These are phyloP conservation scores for Andricus quercusramuli DNA, from an alignment of 2,888 invertebrate species.

Conservation along the genomic window DNA sequence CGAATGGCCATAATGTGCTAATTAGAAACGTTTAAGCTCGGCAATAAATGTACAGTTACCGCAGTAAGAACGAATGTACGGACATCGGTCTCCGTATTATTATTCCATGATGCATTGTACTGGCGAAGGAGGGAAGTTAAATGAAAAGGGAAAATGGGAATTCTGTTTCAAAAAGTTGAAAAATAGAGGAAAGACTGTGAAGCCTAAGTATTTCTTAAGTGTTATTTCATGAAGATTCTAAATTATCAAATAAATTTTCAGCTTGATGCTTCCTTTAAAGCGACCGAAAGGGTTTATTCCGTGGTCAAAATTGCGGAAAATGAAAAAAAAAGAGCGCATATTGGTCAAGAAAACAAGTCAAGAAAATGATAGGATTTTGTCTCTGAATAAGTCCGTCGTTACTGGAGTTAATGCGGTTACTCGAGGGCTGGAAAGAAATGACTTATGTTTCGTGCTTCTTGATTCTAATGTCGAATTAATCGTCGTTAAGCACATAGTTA, in stretches of 20 bases:
- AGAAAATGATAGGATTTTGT: slow-evolving; percentile 10
- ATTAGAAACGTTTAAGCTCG: too few species aligned
- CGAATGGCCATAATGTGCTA: too few species aligned
- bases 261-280: slow-evolving; percentile 64
- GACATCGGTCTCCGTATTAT: too few species aligned
- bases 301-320: slow-evolving; percentile 64
- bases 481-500: slow-evolving; percentile 70
- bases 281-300: slow-evolving; percentile 55
- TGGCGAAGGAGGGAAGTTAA: too few species aligned
- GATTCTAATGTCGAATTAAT: slow-evolving; percentile 69
- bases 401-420: slow-evolving; percentile 73
- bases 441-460: slow-evolving; percentile 67
- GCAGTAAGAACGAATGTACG: too few species aligned
- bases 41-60: too few species aligned
- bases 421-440: slow-evolving; percentile 69
- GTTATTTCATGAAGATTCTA: slow-evolving; percentile 3
- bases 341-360: slow-evolving; percentile 56
- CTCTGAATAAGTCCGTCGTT: slow-evolving; percentile 63
- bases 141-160: too few species aligned
- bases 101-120: too few species aligned
- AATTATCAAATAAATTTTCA: slow-evolving; percentile 47
- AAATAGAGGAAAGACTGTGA: too few species aligned
- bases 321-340: slow-evolving; percentile 66
- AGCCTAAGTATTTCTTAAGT: slow-evolving; percentile 16
- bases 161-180: too few species aligned